Evolutionary conservation across 2,888 invertebrate genomes (phyloP), one percentile per base, ranked within the genome.

Genomic region (Drosophila lutescens): DNA sequence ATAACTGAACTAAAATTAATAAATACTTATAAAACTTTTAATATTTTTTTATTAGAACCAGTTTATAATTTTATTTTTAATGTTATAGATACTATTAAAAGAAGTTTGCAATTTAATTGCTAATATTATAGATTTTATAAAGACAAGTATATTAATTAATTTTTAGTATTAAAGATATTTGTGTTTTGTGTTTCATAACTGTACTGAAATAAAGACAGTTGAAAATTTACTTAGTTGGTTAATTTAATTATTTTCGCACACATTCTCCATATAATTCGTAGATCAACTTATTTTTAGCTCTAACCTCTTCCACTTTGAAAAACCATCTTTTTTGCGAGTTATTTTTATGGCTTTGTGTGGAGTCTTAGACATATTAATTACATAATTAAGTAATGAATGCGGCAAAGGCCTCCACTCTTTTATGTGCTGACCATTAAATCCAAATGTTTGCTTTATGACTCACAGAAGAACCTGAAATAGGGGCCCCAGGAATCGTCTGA

Each of bases 361-460:
- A 47, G 15, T n/a, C 36, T 36, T 9, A 44, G n/a, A 38, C 46
- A 30, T 38, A 38, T 38, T 30, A 63, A 44, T 63, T 61, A 13
- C n/a, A 63, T 40, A 62, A 65, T 62, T 47, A 47, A 41, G 47
- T 32, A 47, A 34, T 47, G 13, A 47, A 63, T 34, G 17, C 65
- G 38, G 7, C 32, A 32, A 13, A 32, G 30, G 20, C 20, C 20
- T 20, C 13, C 20, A 10, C 36, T 12, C 10, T 32, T 61, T 63
- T 32, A 40, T 32, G 63, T 47, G 40, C 20, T 63, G 38, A 6
- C 38, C 38, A 61, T 61, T 23, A 62, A 62, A 10, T 46, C 13
- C 4, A 17, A 32, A 23, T 47, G 46, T 40, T 40, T 32, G 20
- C 59, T 47, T 62, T 62, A 62, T 62, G 62, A 62, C 62, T 65